Conservation (phyloP, 2,113 vertebrate genomes). For the Canis aureus region DNA sequence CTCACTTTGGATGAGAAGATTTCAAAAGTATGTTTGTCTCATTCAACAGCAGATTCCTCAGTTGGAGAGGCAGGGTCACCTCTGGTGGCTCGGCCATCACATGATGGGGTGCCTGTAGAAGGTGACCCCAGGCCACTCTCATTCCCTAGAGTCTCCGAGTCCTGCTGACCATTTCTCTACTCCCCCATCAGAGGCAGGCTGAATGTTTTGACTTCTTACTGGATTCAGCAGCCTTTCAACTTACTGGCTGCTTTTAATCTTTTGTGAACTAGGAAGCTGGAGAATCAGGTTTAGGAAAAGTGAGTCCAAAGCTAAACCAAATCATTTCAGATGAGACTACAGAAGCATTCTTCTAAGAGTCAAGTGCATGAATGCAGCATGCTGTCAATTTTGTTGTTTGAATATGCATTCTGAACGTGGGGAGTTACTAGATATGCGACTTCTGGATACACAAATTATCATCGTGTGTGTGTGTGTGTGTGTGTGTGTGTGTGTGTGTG, state of each 20-base stretch:
- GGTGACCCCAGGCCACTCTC: not conserved
- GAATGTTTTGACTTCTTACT: not conserved
- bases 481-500: not conserved
- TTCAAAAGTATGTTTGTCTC: not conserved
- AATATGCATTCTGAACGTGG: not conserved
- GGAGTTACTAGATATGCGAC: not conserved
- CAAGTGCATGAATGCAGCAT: not conserved
- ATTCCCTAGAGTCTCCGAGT: not conserved
- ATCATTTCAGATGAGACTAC: slow-evolving; percentile 16
- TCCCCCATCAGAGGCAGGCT: not conserved
- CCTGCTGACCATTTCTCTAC: not conserved
- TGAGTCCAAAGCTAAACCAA: slow-evolving; percentile 22
- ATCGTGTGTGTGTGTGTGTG: not conserved
- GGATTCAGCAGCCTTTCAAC: not conserved
- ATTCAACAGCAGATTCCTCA: not conserved
- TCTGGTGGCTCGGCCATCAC: not conserved
- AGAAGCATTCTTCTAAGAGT: not conserved
- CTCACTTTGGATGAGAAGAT: not conserved
- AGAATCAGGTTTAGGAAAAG: slow-evolving; percentile 50
- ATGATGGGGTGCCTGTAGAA: not conserved
- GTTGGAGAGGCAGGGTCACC: not conserved
- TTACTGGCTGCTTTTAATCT: slow-evolving; percentile 49
- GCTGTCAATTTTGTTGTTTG: not conserved
- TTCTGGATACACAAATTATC: not conserved
- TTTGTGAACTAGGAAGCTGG: not conserved